A percentile compares a stretch with the other conserved stretches of the same genome.
Conservation (phyloP, 2,888 invertebrate species). For the Cyrtodaria siliqua region DNA sequence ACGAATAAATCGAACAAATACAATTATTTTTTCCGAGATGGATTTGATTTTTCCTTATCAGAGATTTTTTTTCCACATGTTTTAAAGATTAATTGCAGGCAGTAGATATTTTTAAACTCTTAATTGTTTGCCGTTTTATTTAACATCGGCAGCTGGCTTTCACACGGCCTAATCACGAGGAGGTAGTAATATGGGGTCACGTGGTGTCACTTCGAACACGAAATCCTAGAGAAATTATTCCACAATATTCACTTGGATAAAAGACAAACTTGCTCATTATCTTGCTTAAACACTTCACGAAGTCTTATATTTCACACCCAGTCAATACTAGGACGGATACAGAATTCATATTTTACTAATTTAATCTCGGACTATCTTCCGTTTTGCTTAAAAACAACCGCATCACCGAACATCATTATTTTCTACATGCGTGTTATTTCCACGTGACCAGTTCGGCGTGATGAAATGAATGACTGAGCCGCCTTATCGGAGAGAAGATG, state of each 20-base stretch:
- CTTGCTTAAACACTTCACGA: conserved; percentile 31
- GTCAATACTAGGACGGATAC: conserved; percentile 31
- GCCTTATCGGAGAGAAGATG: too few species aligned
- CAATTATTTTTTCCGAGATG: too few species aligned
- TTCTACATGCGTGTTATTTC: conserved; percentile 56
- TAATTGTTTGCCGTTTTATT: too few species aligned
- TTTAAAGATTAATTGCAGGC: too few species aligned
- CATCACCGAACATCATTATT: conserved; percentile 50
- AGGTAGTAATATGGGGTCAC: conserved; percentile 36
- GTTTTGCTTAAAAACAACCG: conserved; percentile 33
- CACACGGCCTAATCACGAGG: conserved; percentile 53
- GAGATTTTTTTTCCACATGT: too few species aligned
- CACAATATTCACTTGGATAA: conserved; percentile 28
- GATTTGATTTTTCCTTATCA: too few species aligned
- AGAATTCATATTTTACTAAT: conserved; percentile 54
- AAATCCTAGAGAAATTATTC: conserved; percentile 54
- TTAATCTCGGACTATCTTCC: conserved; percentile 42
- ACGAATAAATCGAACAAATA: too few species aligned
- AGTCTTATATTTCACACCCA: conserved; percentile 51
- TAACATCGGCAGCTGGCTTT: conserved; percentile 36
- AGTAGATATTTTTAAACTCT: too few species aligned
- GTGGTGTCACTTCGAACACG: conserved; percentile 49
- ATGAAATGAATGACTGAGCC: conserved; percentile 24
- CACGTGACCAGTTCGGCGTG: conserved; percentile 39
- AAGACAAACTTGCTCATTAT: conserved; percentile 54